phyloP scores from a whole-genome alignment of 2,113 vertebrate genomes.

The Carlito syrichta region DNA sequence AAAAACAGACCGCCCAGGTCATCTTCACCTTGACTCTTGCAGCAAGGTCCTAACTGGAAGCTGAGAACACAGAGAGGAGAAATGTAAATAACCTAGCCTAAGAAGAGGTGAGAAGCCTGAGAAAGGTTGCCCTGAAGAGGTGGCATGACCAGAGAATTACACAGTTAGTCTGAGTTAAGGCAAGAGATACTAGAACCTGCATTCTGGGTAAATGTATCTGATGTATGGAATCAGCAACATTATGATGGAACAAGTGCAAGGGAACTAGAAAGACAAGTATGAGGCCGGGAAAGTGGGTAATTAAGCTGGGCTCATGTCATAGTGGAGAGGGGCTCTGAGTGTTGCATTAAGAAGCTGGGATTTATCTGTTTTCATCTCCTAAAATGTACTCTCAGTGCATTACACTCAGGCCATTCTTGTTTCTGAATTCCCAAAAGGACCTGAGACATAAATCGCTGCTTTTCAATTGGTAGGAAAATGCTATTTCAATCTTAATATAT shows the following conservation, averaged over 20 bases:
- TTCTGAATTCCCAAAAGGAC: not conserved
- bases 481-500: not conserved
- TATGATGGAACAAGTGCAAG: not conserved
- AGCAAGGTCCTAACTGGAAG: not conserved
- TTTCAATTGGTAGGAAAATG: not conserved
- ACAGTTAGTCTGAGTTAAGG: not conserved
- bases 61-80: not conserved
- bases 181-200: not conserved
- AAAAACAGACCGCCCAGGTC: not conserved
- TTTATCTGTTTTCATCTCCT: not conserved
- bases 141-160: not conserved
- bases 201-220: not conserved
- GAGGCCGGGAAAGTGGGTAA: not conserved
- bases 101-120: not conserved
- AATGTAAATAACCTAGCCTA: not conserved
- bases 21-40: not conserved
- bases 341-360: not conserved
- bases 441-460: not conserved
- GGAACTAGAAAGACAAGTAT: not conserved
- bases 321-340: not conserved
- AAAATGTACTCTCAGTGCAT: not conserved
- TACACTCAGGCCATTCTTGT: not conserved
- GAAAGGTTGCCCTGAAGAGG: not conserved
- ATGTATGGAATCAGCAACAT: too few relatives aligned
- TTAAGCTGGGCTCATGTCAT: not conserved